Evolutionary conservation across 30 jellyfish, hydroid and myxozoan species (phyloP), one percentile per base, ranked within the genome.

Genomic region (Nemopilema nomurai): DNA sequence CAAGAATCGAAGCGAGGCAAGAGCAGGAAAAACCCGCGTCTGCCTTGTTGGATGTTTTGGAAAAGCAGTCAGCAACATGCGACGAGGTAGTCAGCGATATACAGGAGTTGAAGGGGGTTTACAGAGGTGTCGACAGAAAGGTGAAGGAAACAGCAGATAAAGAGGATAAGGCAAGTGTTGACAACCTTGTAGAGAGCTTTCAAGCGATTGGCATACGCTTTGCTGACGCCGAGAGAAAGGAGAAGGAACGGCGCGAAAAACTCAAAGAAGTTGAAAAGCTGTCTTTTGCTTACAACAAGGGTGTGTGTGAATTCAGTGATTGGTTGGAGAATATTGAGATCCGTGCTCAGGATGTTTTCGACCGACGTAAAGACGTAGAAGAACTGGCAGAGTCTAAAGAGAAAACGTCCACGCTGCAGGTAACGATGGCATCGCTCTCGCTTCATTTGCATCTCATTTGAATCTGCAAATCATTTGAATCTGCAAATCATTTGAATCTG

Each of bases 1-100:
- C 74, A 77, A 80, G 62, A 71, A 51, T 87, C 27, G 96, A 92
- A 67, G 87, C 76, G 71, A 69, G 67, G 20, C 91, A 84, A 49
- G 88, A 80, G 22, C 87, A 87, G 57, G 71, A 86, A 69, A 64
- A 81, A 28, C 96, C 94, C 1, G 89, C 86, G 66, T 92, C 98
- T 6, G 98, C 98, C 49, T 69, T 71, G 49, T 33, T 74, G 62
- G 85, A 82, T n/a, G 74, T 82, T 76, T 96, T 87, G 49, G 77
- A 64, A 84, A 92, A 86, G 77, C 98, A 92, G 81, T 78, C 50
- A 8, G 20, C 49, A 32, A 63, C 76, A 80, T 86, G 91, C 28
- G 96, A 86, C 0, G 52, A 41, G 0, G 49, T 92, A 16, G 30
- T 81, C 33, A 81, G 78, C 53, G 92, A 92, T 50, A 62, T 87